phyloP scores from a whole-genome alignment of 1,140 invertebrate species.

The Heliconius nattereri region DNA sequence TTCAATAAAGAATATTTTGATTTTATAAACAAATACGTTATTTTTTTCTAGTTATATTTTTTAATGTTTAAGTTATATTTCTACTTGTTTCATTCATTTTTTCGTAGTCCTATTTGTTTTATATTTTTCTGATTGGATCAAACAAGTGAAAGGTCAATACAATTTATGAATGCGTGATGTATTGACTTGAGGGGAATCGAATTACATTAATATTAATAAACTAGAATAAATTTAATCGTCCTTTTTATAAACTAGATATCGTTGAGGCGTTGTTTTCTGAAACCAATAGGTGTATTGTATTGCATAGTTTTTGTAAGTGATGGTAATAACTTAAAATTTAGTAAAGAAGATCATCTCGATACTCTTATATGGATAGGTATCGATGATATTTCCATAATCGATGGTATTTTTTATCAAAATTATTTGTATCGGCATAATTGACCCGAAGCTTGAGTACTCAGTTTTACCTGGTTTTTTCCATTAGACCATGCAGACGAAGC shows the following conservation, averaged over 20 bases:
- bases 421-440: too few species aligned
- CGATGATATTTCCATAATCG: too few species aligned
- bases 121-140: background rate
- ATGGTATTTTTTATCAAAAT: too few species aligned
- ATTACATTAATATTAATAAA: background rate
- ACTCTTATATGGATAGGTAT: too few species aligned
- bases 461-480: too few species aligned
- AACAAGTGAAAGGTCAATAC: background rate
- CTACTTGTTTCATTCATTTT: background rate
- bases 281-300: background rate
- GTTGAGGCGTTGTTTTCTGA: background rate
- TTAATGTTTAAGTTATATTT: background rate
- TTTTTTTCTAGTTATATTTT: background rate
- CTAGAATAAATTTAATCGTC: background rate
- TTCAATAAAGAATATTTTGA: too few species aligned
- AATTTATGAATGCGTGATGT: background rate
- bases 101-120: background rate
- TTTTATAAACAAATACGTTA: too few species aligned
- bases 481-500: too few species aligned
- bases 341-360: too few species aligned
- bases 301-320: background rate
- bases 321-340: background rate
- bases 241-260: background rate
- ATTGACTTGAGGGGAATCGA: background rate
- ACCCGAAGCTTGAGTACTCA: too few species aligned